Base-by-base conservation (phyloP, 2,888 invertebrate species). In the Hirtodrosophila trivittata region DNA sequence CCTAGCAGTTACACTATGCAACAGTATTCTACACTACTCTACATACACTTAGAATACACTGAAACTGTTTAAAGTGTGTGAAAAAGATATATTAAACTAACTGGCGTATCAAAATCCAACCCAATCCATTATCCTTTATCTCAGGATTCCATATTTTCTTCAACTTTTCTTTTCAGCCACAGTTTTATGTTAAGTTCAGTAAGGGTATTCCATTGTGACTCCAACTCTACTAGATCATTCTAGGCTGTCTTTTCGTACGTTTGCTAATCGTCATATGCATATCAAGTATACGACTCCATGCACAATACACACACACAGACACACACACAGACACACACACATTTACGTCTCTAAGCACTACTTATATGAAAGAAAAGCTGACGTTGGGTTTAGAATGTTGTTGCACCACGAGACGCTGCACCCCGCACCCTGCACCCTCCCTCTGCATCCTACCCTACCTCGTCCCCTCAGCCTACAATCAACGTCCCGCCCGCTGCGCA, bases 371-470 rank as follows among this genome's bases (percentile, higher is more conserved):
- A 67, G 83, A 75, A 82, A 83, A 76, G 63, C 67, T 66, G 38
- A 63, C 43, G 77, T 60, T 67, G 49, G 64, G 66, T 83, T 81
- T 81, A 81, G 81, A 86, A 81, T 86, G 80, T 78, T 66, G 80
- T 78, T 83, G 80, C 80, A 64, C 64, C 76, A 73, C 77, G 38
- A 60, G 57, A 55, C 49, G 56, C 26, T 39, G 49, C 66, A 32
- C 45, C 14, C 45, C 14, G 35, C 32, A 14, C 18, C 28, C 28
- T 38, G 12, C 59, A 47, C 25, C 25, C 25, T 25, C 25, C 25
- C 25, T 3, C 3, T 6, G 4, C 28, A 28, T 28, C 9, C 28
- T n/a, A 28, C 28, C 28, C 28, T 10, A 1, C 37, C 10, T 21
- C 43, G 3, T n/a, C 43, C 30, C 12, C 37, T 10, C 25, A 14